phyloP scores from a whole-genome alignment of 2,113 vertebrate genomes.

The Alexandromys fortis region DNA sequence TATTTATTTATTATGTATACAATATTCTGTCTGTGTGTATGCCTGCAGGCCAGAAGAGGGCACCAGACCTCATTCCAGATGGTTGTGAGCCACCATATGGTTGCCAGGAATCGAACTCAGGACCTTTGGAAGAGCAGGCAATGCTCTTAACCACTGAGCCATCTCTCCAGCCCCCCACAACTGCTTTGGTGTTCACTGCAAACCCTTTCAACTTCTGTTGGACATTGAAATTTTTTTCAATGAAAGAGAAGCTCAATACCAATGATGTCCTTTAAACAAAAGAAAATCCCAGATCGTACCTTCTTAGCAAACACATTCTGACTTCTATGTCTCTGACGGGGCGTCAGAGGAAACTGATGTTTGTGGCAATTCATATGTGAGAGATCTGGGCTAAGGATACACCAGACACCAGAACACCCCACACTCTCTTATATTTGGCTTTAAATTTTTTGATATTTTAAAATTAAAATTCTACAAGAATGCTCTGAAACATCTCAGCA shows the following conservation, averaged over 20 bases:
- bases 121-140: too few species aligned
- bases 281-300: conserved; percentile 30
- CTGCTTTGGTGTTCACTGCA: not conserved
- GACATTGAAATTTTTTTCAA: not conserved
- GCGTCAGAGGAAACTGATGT: conserved; percentile 26
- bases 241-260: conserved; percentile 15
- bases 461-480: conserved; percentile 71
- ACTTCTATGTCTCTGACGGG: conserved; percentile 49
- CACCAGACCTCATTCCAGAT: too few species aligned
- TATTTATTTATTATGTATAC: too few species aligned
- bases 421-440: conserved; percentile 35
- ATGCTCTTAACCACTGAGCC: too few species aligned
- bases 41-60: too few species aligned
- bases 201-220: conserved; percentile 26
- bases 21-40: too few species aligned
- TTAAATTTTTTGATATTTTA: conserved; percentile 56
- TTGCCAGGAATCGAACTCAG: too few species aligned
- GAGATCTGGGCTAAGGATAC: conserved; percentile 34
- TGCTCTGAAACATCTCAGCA: conserved; percentile 49
- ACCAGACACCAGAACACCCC: conserved; percentile 53
- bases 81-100: too few species aligned
- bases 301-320: not conserved
- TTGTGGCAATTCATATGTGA: conserved; percentile 46
- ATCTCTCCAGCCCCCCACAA: not conserved
- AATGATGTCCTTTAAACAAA: not conserved